Base-by-base conservation (phyloP, 2,888 invertebrate species). In the Cantharis flavilabris region DNA sequence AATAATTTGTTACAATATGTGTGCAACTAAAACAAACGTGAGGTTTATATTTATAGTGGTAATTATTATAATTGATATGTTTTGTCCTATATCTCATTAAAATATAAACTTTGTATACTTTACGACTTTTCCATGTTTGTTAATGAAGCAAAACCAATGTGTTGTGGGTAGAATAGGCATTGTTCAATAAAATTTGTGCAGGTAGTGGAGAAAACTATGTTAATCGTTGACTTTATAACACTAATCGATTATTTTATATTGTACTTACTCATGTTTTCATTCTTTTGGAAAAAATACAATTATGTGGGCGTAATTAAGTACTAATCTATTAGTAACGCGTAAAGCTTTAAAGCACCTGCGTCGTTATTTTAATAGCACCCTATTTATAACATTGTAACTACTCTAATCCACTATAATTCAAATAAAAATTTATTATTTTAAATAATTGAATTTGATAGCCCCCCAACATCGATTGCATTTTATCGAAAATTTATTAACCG, bases 191-290 rank as follows among this genome's bases (percentile, higher is more conserved):
- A 28, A 69, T 67, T 74, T 74, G 73, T 69, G 73, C 67, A 73
- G 73, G 76, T 76, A 71, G 77, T 67, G 65, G 67, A 67, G 75
- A 70, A 74, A 74, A 67, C 63, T 75, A 75, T 75, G 65, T 71
- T 71, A 75, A 75, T 75, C 65, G 67, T 33, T 69, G 67, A 49
- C 65, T 23, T 71, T 71, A 71, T 71, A 70, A 75, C 75, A 71
- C 49, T 75, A 75, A 75, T 75, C 62, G 71, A 75, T 75, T 71
- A 75, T 75, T 75, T 70, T 75, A 69, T 71, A 75, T 71, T 75
- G 33, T 75, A 75, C 71, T 75, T 33, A 63, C 26, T 30, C 63
- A 10, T 70, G 74, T 70, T 73, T 69, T 73, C 69, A 73, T 69
- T 73, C 73, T 67, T 49, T 73, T 64, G 70, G 71, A 71, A 70